A percentile compares a stretch with the other conserved stretches of the same genome.
These are phyloP conservation scores for Andrena praecox DNA, from an alignment of 2,888 invertebrate genomes.

Conservation along the genomic window DNA sequence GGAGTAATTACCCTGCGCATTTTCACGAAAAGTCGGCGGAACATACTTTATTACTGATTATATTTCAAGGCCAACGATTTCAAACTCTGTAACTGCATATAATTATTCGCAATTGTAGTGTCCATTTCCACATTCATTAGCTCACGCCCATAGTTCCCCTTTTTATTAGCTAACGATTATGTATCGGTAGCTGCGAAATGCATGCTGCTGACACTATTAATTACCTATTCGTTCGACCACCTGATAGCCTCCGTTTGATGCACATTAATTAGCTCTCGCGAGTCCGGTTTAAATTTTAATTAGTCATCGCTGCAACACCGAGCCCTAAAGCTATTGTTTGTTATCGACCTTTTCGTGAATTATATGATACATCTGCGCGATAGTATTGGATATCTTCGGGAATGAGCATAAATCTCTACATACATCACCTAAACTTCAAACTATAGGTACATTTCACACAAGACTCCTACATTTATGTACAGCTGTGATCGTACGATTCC, in stretches of 20 bases:
- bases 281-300: conserved; percentile 60
- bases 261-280: conserved; percentile 60
- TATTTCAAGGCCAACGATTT: neutral
- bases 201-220: conserved; percentile 58
- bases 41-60: too few relatives aligned
- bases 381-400: conserved; percentile 9
- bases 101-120: neutral
- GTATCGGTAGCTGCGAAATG: neutral
- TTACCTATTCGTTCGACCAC: conserved; percentile 50
- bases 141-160: neutral
- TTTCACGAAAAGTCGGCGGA: too few relatives aligned
- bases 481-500: too few relatives aligned
- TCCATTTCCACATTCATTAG: neutral
- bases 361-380: conserved; percentile 31
- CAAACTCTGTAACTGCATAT: neutral
- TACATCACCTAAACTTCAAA: too few relatives aligned
- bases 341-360: conserved; percentile 45
- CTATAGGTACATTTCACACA: too few relatives aligned
- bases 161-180: neutral
- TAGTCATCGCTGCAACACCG: conserved; percentile 38
- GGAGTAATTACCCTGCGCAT: too few relatives aligned
- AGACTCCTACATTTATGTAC: too few relatives aligned
- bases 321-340: conserved; percentile 49
- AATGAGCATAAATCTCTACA: neutral
- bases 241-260: conserved; percentile 47